Base-by-base conservation (phyloP, 1,140 invertebrate genomes). In the Drosophila gunungcola region DNA sequence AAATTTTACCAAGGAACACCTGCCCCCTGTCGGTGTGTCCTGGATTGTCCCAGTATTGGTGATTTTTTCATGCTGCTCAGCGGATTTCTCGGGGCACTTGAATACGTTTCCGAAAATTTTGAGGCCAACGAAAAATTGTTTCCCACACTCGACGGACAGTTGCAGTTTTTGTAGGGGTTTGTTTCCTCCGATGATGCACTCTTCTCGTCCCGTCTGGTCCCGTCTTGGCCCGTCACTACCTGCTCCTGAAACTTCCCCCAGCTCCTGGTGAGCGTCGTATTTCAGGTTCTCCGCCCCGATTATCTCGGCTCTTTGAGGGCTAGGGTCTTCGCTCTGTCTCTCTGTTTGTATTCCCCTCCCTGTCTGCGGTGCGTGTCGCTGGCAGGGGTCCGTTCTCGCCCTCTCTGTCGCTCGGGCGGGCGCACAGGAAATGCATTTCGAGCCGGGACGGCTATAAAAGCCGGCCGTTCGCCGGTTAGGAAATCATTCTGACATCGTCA, bases 401-500 rank as follows among this genome's bases (percentile, higher is more conserved):
- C 68, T 54, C 74, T 75, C 63, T 67, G 43, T 62, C 48, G 32
- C 49, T 76, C 36, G 79, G 57, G 54, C 61, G 67, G 57, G 54
- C 61, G 67, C 73, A 80, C 85, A 90, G 83, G 89, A 91, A 90
- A 89, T 91, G 89, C 89, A 89, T 77, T 89, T 89, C 67, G 79
- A 54, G 54, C 45, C 41, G 57, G 57, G 48, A 42, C 39, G 72
- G 63, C 83, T 92, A 92, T 92, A 92, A 90, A 92, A 92, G 90
- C 53, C 75, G 57, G 36, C 56, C 53, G 73, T 53, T 77, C 82
- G 60, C 60, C 65, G 70, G 57, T 83, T 80, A 68, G 56, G 53
- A 83, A 83, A 91, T 91, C 91, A 92, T 92, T 92, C 91, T 86
- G 84, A 91, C 82, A 77, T 82, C 86, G 86, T 91, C 78, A 88